Base-by-base conservation (phyloP, 2,113 vertebrate species). In the Elgaria multicarinata region DNA sequence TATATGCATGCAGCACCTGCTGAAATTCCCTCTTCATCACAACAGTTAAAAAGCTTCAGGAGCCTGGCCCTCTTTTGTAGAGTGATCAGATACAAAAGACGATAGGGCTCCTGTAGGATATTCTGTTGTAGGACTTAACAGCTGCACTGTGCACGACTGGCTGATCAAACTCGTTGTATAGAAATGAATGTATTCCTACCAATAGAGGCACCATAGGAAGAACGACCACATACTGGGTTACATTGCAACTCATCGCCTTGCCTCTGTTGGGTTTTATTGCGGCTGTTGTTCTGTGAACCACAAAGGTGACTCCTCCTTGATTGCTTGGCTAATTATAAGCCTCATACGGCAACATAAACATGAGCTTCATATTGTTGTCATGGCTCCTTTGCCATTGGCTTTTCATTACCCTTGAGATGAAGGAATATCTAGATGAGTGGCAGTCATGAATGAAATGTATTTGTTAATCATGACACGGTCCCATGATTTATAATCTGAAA, bases 241-340 rank as follows among this genome's bases (percentile, higher is more conserved):
- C 58, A 39, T 36, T 22, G 46, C 10, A 16, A 36, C 7, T 80
- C 53, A 12, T 71, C 89, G 42, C 69, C 87, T 89, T 86, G 24
- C 66, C 85, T 62, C 39, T 79, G 53, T 80, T 77, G 83, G 28
- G 83, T 76, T 36, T 22, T 87, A 53, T 76, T 88, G 64, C 71
- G 74, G 69, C 44, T 74, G 55, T 87, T 85, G 24, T 18, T 66
- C 72, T 78, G n/a, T 74, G 46, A 46, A 33, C 31, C 10, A 58
- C 50, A 28, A 36, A 79, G 83, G 78, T 75, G 87, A 58, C 83
- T 90, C 85, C 86, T 62, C 76, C 92, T 85, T 87, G 22, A 50
- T 92, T 83, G 77, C 64, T 82, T 77, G 7, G n/a, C 50, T 77
- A 44, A 22, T 82, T n/a, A 26, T 79, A 71, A 79, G 26, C 13